phyloP scores from a whole-genome alignment of 2,888 invertebrate species.

The Plagodis pulveraria region DNA sequence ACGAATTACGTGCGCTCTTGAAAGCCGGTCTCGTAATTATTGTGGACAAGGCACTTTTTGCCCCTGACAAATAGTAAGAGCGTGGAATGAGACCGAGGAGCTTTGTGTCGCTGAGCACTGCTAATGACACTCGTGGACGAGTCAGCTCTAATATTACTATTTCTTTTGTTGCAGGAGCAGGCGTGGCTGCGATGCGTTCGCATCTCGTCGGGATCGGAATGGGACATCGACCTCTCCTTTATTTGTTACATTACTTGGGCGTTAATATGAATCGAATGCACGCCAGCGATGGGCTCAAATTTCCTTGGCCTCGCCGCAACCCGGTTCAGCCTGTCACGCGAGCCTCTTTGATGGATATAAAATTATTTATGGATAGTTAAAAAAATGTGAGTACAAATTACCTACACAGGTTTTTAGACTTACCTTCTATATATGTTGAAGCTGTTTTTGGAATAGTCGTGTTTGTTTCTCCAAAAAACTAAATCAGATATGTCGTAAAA shows the following conservation, averaged over 20 bases:
- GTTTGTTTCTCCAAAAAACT: too few relatives aligned
- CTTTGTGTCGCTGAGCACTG: conserved; percentile 70
- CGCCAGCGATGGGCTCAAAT: conserved; percentile 74
- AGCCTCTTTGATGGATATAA: conserved; percentile 68
- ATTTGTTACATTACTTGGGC: conserved; percentile 79
- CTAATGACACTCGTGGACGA: conserved; percentile 79
- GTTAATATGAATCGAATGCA: conserved; percentile 81
- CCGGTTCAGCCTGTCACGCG: conserved; percentile 71
- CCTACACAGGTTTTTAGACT: conserved; percentile 29
- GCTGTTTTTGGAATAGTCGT: conserved; percentile 27
- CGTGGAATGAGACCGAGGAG: conserved; percentile 76
- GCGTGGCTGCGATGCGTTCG: conserved; percentile 67
- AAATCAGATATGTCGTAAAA: too few relatives aligned
- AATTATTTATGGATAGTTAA: conserved; percentile 62
- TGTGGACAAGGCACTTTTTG: conserved; percentile 84
- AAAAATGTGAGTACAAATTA: conserved; percentile 42
- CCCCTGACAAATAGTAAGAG: conserved; percentile 82
- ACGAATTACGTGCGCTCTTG: conserved; percentile 81
- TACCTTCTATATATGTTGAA: conserved; percentile 16
- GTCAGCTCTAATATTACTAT: conserved; percentile 81
- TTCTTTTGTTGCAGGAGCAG: conserved; percentile 79
- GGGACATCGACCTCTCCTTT: conserved; percentile 78
- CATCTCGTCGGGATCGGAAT: conserved; percentile 60
- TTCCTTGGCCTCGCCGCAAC: conserved; percentile 56
- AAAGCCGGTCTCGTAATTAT: conserved; percentile 83